phyloP scores from a whole-genome alignment of 2,888 invertebrate species.

The Odontothrips loti region DNA sequence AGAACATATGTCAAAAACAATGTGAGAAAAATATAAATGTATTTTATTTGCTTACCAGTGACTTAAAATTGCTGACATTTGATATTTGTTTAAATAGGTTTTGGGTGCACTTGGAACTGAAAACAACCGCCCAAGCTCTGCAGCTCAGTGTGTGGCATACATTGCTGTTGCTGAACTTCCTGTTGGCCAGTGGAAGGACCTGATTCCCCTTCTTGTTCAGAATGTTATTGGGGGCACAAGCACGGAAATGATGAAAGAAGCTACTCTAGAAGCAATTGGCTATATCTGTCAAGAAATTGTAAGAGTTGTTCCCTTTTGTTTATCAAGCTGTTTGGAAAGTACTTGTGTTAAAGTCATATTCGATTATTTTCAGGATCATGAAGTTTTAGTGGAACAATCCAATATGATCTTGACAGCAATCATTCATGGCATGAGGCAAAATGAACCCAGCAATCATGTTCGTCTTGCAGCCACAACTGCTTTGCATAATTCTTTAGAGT shows the following conservation, averaged over 20 bases:
- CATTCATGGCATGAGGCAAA: conserved; percentile 95
- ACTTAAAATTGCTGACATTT: not conserved
- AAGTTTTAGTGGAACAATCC: conserved; percentile 84
- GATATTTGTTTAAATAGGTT: conserved; percentile 58
- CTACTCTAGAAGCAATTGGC: conserved; percentile 95
- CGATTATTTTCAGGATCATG: conserved; percentile 59
- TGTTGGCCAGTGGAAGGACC: conserved; percentile 84
- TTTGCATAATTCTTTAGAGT: conserved; percentile 93
- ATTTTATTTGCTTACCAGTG: conserved; percentile 28
- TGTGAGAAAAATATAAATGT: conserved; percentile 56
- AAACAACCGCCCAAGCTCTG: conserved; percentile 89
- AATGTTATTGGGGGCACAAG: conserved; percentile 84
- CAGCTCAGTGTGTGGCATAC: conserved; percentile 98
- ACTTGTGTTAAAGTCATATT: not conserved
- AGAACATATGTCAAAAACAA: conserved; percentile 89
- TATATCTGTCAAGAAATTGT: conserved; percentile 97
- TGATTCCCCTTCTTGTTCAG: conserved; percentile 79
- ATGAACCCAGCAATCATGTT: conserved; percentile 90
- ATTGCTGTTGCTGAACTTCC: conserved; percentile 96
- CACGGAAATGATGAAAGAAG: conserved; percentile 92
- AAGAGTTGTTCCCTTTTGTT: conserved; percentile 40
- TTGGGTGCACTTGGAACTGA: conserved; percentile 93
- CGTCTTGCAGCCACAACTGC: conserved; percentile 95
- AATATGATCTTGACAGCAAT: conserved; percentile 98
- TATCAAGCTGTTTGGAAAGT: not conserved